phyloP scores from a whole-genome alignment of 1,140 invertebrate species.

The Cheumatopsyche charites region DNA sequence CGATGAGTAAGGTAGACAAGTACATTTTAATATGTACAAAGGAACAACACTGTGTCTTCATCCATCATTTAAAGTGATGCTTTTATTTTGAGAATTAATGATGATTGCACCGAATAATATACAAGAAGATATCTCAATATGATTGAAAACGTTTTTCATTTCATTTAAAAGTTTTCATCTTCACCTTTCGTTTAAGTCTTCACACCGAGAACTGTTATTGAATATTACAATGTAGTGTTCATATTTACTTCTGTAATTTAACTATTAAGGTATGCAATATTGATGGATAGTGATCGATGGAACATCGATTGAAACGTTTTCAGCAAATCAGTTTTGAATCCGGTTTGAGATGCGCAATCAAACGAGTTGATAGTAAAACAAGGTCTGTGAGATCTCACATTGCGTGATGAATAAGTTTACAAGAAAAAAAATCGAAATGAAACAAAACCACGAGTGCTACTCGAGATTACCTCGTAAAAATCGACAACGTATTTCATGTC shows the following conservation, averaged over 20 bases:
- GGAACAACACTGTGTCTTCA: constrained; percentile 17
- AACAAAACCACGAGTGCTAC: constrained; percentile 2
- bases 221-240: neutral
- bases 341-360: constrained; percentile 30
- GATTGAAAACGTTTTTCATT: neutral
- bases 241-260: constrained; percentile 7
- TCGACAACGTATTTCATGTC: neutral
- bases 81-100: constrained; percentile 34
- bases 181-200: constrained; percentile 17
- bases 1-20: constrained; percentile 7
- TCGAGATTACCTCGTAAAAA: constrained; percentile 10
- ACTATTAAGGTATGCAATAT: neutral
- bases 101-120: constrained; percentile 25
- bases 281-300: constrained; percentile 19
- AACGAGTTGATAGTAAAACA: constrained; percentile 22
- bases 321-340: constrained; percentile 17
- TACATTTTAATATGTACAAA: constrained; percentile 26
- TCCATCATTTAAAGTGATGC: constrained; percentile 26
- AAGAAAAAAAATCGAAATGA: constrained; percentile 3
- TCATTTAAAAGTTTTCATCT: neutral
- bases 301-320: constrained; percentile 30
- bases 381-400: constrained; percentile 9
- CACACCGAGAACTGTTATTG: neutral
- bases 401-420: constrained; percentile 18
- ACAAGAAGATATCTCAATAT: neutral